Percentiles rank a stretch among this genome's conserved stretches.
phyloP scores from a whole-genome alignment of 2,888 invertebrate genomes.

The Nymphalis polychloros region DNA sequence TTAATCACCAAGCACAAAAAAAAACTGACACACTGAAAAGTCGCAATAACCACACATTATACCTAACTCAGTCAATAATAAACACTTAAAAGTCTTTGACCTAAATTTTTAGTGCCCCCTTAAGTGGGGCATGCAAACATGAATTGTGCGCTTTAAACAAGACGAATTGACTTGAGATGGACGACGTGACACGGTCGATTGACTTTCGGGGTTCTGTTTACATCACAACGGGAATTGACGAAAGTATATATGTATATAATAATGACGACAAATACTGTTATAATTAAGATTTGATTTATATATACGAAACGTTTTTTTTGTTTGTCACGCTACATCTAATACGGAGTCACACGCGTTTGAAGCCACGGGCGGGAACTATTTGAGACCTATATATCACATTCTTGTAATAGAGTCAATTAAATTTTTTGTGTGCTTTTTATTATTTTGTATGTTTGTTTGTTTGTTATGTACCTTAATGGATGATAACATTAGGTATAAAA shows the following conservation, averaged over 20 bases:
- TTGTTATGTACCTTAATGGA: too few species aligned
- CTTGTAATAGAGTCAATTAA: too few species aligned
- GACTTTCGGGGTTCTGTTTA: background rate
- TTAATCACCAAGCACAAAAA: too few species aligned
- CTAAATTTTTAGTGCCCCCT: slow-evolving; percentile 57
- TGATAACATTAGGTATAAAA: too few species aligned
- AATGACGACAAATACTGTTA: background rate
- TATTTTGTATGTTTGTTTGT: too few species aligned
- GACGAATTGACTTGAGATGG: slow-evolving; percentile 50
- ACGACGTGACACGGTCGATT: slow-evolving; percentile 23
- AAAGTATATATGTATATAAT: background rate
- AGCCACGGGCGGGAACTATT: too few species aligned
- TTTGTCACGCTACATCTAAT: too few species aligned
- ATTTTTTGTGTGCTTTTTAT: too few species aligned
- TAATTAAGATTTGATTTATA: background rate
- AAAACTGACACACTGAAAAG: background rate
- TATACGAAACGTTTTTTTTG: too few species aligned
- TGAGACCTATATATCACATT: too few species aligned
- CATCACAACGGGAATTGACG: background rate
- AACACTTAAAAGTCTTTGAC: slow-evolving; percentile 61
- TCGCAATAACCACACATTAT: slow-evolving; percentile 26
- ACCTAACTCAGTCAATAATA: slow-evolving; percentile 52
- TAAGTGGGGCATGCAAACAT: slow-evolving; percentile 55
- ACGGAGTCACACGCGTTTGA: too few species aligned
- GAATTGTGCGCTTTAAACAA: slow-evolving; percentile 54